These are phyloP conservation scores for Zaprionus tsacasi DNA, from an alignment of 1,140 invertebrate species.

Conservation along the genomic window DNA sequence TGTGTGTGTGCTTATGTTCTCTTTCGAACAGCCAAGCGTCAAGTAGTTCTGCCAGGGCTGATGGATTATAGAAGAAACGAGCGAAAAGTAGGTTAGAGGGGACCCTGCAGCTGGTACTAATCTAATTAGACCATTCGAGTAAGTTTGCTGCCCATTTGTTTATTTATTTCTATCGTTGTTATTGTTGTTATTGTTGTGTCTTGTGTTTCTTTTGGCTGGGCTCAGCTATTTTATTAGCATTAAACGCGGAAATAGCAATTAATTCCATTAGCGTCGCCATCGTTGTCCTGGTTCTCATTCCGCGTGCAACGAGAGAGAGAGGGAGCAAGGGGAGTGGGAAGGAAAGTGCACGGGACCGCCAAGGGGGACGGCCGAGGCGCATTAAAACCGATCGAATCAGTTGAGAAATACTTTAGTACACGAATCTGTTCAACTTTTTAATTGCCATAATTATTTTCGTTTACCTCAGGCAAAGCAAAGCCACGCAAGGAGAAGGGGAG, in stretches of 20 bases:
- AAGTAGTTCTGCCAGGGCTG: slow-evolving; percentile 10
- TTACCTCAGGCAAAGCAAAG: not conserved
- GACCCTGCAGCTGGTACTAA: slow-evolving; percentile 31
- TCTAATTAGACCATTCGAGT: slow-evolving; percentile 74
- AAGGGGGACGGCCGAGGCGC: not conserved
- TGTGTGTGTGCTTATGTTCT: too few species aligned
- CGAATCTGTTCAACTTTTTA: slow-evolving; percentile 70
- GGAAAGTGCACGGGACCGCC: not conserved
- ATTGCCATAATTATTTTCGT: slow-evolving; percentile 68
- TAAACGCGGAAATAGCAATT: slow-evolving; percentile 68
- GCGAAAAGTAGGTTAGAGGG: slow-evolving; percentile 22
- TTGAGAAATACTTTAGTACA: slow-evolving; percentile 47
- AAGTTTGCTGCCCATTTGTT: slow-evolving; percentile 56
- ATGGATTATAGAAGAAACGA: not conserved
- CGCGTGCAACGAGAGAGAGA: not conserved
- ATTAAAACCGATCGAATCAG: slow-evolving; percentile 60
- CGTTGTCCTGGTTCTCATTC: slow-evolving; percentile 27
- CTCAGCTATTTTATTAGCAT: slow-evolving; percentile 73
- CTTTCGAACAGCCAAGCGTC: not conserved
- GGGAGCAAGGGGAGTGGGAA: not conserved
- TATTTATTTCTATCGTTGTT: slow-evolving; percentile 21
- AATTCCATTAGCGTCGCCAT: slow-evolving; percentile 69
- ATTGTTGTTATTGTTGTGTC: not conserved
- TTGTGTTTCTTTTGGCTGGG: slow-evolving; percentile 37
- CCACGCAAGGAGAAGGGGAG: not conserved